Percentiles rank a stretch among this genome's conserved stretches.
Evolutionary conservation across 35 echinoderm and acorn worm genomes (phyloP).

Genomic region (Amphiura filiformis): DNA sequence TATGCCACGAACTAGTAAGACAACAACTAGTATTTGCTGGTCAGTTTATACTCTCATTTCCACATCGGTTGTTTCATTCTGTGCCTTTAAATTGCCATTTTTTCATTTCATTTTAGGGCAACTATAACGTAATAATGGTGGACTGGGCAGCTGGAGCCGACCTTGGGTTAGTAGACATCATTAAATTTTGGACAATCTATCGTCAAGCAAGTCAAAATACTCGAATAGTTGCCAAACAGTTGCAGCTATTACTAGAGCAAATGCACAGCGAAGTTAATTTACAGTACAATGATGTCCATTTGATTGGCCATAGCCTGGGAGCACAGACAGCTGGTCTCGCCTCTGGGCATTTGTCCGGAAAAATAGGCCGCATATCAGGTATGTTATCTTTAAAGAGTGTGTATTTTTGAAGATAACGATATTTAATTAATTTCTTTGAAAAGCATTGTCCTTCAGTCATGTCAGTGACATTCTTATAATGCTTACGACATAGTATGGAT

Average conservation of each 20-base stretch:
- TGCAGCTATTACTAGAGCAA: not conserved
- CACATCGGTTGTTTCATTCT: no score
- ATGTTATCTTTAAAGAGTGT: not conserved
- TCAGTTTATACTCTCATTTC: no score
- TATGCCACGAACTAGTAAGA: no score
- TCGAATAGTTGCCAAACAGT: not conserved
- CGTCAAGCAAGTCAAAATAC: not conserved
- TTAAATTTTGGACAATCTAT: not conserved
- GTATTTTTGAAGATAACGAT: no score
- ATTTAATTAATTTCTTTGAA: no score
- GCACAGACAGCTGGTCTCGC: not conserved
- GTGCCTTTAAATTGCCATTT: no score
- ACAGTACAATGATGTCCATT: not conserved
- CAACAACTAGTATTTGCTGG: no score
- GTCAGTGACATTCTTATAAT: no score
- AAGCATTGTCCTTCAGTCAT: no score
- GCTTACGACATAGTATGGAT: no score
- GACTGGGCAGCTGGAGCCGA: not conserved
- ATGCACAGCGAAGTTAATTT: not conserved
- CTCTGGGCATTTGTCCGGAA: not conserved
- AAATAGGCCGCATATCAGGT: not conserved
- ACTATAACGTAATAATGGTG: not conserved
- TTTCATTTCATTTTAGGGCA: not conserved
- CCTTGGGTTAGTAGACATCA: not conserved
- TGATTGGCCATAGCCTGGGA: not conserved